Evolutionary conservation across 2,888 invertebrate species (phyloP), one percentile per base, ranked within the genome.

Genomic region (Nemurella pictetii): DNA sequence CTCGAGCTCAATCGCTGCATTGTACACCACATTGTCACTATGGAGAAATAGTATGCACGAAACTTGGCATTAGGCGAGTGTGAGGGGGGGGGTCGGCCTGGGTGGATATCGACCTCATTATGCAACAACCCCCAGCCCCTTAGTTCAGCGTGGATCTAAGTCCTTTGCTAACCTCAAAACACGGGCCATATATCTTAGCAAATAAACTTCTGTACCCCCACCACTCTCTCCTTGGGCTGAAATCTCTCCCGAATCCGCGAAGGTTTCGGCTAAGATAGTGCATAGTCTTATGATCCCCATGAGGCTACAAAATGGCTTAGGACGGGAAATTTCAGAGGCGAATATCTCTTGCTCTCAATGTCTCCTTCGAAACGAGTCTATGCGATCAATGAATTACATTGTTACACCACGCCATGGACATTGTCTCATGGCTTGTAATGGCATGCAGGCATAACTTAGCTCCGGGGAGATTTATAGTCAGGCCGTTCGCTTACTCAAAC

Each of bases 121-220:
- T 80, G 35, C 32, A 20, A n/a, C n/a, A n/a, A 32, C 26, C 80
- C n/a, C 55, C 55, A 55, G 55, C 20, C 55, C 55, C 20, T 55
- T 55, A 55, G 55, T 80, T 80, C 32, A 26, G 35, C 25, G 5
- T 55, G 15, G 32, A 73, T 28, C 72, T 75, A 36, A 80, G 81
- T 74, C 75, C 74, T 35, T 35, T 73, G 32, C 30, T 32, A 82
- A 73, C 84, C 75, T 82, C 84, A 84, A 84, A 84, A 84, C 84
- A 84, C 75, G 84, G 73, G 35, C 75, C 74, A 84, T 84, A 82
- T 74, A 80, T 82, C 80, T 75, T 75, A 81, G 82, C 84, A 84
- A 84, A 84, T 84, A 84, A 81, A 81, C 81, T 81, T 80, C 32
- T 25, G 15, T 20, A 20, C 73, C 30, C 80, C 72, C 55, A 26